These are phyloP conservation scores for Syngnathus floridae DNA, from an alignment of 2,113 vertebrate species.

Conservation along the genomic window DNA sequence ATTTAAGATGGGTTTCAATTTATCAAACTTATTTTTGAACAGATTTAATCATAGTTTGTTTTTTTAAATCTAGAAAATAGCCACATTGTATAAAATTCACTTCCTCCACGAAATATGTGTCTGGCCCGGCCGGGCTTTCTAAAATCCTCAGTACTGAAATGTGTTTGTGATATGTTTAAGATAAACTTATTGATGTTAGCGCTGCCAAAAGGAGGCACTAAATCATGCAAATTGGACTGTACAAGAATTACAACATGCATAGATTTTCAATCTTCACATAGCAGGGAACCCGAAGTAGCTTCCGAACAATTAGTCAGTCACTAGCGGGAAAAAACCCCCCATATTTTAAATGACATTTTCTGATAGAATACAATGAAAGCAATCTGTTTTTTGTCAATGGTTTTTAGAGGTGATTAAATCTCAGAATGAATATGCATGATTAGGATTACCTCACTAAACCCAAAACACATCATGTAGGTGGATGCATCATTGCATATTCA, in stretches of 20 bases:
- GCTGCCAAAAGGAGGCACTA: conserved; percentile 42
- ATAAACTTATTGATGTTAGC: conserved; percentile 46
- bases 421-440: conserved; percentile 1
- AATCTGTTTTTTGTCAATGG: not conserved
- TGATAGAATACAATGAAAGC: conserved; percentile 4
- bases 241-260: conserved; percentile 69
- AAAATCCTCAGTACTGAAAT: conserved; percentile 23
- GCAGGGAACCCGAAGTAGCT: conserved; percentile 42
- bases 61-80: conserved; percentile 35
- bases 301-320: conserved; percentile 24
- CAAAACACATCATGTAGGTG: conserved; percentile 42
- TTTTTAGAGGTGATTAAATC: conserved; percentile 1
- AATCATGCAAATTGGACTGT: conserved; percentile 62
- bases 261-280: conserved; percentile 63
- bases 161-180: conserved; percentile 47
- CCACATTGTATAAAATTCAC: conserved; percentile 33
- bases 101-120: conserved; percentile 13
- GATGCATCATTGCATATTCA: conserved; percentile 35
- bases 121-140: not conserved
- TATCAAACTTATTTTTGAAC: conserved; percentile 4
- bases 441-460: conserved; percentile 1
- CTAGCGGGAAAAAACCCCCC: conserved; percentile 4
- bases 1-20: conserved; percentile 3
- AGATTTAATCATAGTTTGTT: conserved; percentile 13
- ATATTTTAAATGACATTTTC: conserved; percentile 2